These are phyloP conservation scores for Gari tellinella DNA, from an alignment of 2,888 invertebrate species.

Conservation along the genomic window DNA sequence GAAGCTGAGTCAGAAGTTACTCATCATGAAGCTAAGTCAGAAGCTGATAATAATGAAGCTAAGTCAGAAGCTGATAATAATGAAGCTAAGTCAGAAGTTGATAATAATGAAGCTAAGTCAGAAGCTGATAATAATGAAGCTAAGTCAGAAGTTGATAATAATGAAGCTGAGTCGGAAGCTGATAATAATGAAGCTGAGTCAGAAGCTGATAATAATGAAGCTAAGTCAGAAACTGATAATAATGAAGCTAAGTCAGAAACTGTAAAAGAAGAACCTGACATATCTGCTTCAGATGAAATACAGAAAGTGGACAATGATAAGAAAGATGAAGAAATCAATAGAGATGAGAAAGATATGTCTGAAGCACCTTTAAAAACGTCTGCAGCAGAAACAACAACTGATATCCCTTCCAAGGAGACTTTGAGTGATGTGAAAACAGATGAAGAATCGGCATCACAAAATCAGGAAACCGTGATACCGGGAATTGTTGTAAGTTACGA, in stretches of 20 bases:
- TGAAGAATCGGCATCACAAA: neutral
- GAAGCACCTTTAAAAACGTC: neutral
- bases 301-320: neutral
- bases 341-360: neutral
- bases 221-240: neutral
- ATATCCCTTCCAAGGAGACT: neutral
- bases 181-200: too few species aligned
- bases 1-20: too few species aligned
- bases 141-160: too few species aligned
- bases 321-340: neutral
- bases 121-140: too few species aligned
- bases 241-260: neutral
- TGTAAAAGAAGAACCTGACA: slow-evolving; percentile 4
- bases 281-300: neutral
- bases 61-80: too few species aligned
- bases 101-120: too few species aligned
- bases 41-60: too few species aligned
- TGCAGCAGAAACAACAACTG: slow-evolving; percentile 15
- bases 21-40: too few species aligned
- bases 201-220: neutral
- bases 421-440: neutral
- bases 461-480: slow-evolving; percentile 48
- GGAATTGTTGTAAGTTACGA: slow-evolving; percentile 44
- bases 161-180: too few species aligned
- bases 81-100: too few species aligned